Base-by-base conservation (phyloP, 2,797 vertebrate genomes). In the Gymnocypris eckloni region DNA sequence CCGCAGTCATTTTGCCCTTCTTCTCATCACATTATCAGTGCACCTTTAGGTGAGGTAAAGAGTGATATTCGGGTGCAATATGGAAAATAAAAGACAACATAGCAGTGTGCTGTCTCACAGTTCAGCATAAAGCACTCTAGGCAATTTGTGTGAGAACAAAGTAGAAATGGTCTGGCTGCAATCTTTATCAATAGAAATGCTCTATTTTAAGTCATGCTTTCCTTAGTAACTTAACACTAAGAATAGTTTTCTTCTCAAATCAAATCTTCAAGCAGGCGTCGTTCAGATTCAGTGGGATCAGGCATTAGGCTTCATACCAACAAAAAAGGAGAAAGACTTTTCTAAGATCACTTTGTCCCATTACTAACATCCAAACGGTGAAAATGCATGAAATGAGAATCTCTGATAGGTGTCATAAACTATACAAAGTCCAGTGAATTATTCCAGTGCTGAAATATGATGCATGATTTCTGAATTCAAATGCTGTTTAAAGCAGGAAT, bases 31-130 rank as follows among this genome's bases (percentile, higher is more conserved):
- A 71, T 89, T 86, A 91, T 89, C 88, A 86, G 85, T 82, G 82
- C 88, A 91, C 90, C 90, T 90, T 83, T 87, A 90, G 84, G 91
- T 91, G 92, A 94, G 93, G 93, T 95, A 93, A 93, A 90, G 90
- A 89, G 89, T 69, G 69, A 59, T 86, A 61, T 54, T 66, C 13
- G 66, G 66, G 70, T 85, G 81, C 61, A 71, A 43, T 20, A 41
- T 72, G 52, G 78, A 78, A 81, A 28, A 50, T 9, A 56, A 59
- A 78, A 45, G 7, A 66, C n/a, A 50, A 56, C 82, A 72, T 15
- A 64, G 61, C 33, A 67, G 67, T 82, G 56, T 85, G 79, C 61
- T n/a, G 67, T 76, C 41, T 75, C 54, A 81, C 72, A 69, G 18
- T 39, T 77, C 72, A 85, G 39, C 39, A 69, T 43, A 61, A 22